Base-by-base conservation (phyloP, 2,797 vertebrate genomes). In the Glyptemys insculpta region DNA sequence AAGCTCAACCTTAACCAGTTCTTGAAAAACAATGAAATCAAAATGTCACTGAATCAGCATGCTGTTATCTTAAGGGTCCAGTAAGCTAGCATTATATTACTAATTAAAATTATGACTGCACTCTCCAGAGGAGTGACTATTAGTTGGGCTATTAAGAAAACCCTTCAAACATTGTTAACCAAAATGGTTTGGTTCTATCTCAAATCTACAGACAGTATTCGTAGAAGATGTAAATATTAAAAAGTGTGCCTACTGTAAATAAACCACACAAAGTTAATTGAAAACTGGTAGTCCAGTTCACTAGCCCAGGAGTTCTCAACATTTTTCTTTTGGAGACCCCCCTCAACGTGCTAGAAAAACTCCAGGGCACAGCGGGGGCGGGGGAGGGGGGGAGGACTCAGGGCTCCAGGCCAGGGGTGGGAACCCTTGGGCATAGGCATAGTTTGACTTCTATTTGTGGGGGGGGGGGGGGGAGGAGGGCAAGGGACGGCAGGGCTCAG, bases 61-160 rank as follows among this genome's bases (percentile, higher is more conserved):
- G 59, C 11, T 62, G 59, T 89, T 90, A 78, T 83, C 18, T 12
- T 50, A 80, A 90, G 72, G n/a, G 85, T 79, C 29, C 86, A 81
- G 5, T 74, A 93, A 94, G 62, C 74, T 85, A 53, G 16, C 86
- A 92, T 76, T 81, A 53, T 88, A 31, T 89, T 92, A 72, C 34
- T 79, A 94, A 88, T 95, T 93, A 84, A 65, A 85, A n/a, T 72
- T 80, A 80, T 44, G 78, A 84, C 41, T 92, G 4, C 4, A 31
- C 0, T 95, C 15, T 95, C 52, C 65, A 89, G 44, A 92, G 47
- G 52, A 41, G 83, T 94, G 23, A 52, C 2, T 78, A 10, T 76
- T 81, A 90, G 9, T 85, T 19, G 85, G 3, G 6, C 89, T 93
- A 15, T 49, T 83, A 7, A 92, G 62, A 92, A 95, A 79, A 4